Percentiles rank a stretch among this genome's conserved stretches.
These are phyloP conservation scores for Phoenicopterus ruber DNA, from an alignment of 2,113 vertebrate species.

Conservation along the genomic window DNA sequence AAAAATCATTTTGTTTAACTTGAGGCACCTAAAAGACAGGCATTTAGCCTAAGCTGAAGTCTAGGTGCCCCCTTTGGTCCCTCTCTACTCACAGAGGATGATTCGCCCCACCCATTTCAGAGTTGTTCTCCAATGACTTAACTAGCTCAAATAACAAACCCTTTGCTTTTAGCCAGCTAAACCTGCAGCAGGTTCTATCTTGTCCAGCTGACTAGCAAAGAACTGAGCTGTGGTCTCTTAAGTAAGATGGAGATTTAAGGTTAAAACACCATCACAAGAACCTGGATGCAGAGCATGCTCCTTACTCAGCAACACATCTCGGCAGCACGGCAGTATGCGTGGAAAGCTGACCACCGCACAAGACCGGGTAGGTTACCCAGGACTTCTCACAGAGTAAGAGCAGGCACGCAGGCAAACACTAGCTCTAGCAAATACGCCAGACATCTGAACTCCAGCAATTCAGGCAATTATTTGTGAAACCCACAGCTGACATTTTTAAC, in stretches of 20 bases:
- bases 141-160: not conserved
- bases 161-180: not conserved
- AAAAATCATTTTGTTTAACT: not conserved
- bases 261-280: not conserved
- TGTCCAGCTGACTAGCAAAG: not conserved
- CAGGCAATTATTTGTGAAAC: not conserved
- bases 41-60: not conserved
- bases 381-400: not conserved
- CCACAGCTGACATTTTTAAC: not conserved
- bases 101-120: not conserved
- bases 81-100: not conserved
- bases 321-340: rapidly evolving
- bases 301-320: not conserved
- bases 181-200: not conserved
- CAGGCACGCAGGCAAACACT: not conserved
- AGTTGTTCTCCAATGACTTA: not conserved
- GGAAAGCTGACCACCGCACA: not conserved
- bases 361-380: not conserved
- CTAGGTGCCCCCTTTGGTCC: not conserved
- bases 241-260: not conserved
- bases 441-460: not conserved
- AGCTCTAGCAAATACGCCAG: not conserved
- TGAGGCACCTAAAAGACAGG: not conserved
- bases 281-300: not conserved
- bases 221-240: not conserved